phyloP scores from a whole-genome alignment of 2,888 invertebrate species.

The Spodoptera littoralis region DNA sequence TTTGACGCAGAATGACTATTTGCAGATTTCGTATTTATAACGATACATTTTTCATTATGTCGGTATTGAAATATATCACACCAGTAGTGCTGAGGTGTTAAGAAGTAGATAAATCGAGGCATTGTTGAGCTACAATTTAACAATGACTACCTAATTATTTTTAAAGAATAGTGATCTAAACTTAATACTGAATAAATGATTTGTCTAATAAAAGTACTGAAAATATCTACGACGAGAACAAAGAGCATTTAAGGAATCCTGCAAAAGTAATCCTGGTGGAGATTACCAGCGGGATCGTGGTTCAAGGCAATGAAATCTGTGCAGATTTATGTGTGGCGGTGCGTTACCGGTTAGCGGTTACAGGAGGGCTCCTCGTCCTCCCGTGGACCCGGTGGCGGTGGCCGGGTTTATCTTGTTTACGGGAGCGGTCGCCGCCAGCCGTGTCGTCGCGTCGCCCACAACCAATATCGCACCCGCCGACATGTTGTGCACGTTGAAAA shows the following conservation, averaged over 20 bases:
- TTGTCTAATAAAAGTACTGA: slow-evolving; percentile 53
- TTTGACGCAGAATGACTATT: neutral
- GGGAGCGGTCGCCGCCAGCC: slow-evolving; percentile 61
- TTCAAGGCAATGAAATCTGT: slow-evolving; percentile 75
- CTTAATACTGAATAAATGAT: neutral
- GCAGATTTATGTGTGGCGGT: slow-evolving; percentile 75
- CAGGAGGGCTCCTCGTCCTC: slow-evolving; percentile 42
- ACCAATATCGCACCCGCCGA: slow-evolving; percentile 58
- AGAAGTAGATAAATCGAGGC: too few relatives aligned
- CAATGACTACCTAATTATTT: neutral
- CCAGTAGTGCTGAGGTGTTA: too few relatives aligned
- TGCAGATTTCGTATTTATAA: neutral
- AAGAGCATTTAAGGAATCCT: neutral
- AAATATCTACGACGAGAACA: slow-evolving; percentile 3
- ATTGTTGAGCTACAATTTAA: too few relatives aligned
- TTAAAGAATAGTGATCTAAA: slow-evolving; percentile 1
- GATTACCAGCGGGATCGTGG: slow-evolving; percentile 68
- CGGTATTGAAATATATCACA: neutral
- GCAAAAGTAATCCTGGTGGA: slow-evolving; percentile 55
- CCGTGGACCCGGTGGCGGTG: slow-evolving; percentile 24
- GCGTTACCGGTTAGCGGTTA: slow-evolving; percentile 58
- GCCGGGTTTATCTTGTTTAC: slow-evolving; percentile 80
- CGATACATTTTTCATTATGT: neutral
- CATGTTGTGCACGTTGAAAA: slow-evolving; percentile 61
- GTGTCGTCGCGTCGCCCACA: slow-evolving; percentile 64